Evolutionary conservation across 2,888 invertebrate species (phyloP).

Genomic region (Geophilus truncorum): DNA sequence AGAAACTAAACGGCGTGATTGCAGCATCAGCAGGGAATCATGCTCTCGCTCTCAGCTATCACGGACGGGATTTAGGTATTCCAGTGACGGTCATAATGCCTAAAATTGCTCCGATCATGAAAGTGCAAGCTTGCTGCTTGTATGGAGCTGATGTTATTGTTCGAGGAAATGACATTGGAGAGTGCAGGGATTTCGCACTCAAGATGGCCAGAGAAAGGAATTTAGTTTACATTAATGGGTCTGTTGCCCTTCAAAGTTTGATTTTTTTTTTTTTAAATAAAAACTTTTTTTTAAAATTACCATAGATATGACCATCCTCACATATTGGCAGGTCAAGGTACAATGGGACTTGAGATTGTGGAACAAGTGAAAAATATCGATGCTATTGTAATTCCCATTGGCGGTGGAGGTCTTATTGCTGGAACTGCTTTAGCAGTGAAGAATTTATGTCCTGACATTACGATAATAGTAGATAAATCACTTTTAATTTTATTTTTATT

Average conservation of each 20-base stretch:
- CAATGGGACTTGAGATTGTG: constrained; percentile 84
- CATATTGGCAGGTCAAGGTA: constrained; percentile 92
- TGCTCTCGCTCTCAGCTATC: constrained; percentile 76
- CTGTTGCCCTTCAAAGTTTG: constrained; percentile 42
- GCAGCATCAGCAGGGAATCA: constrained; percentile 94
- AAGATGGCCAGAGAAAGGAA: constrained; percentile 64
- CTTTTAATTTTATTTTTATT: too few species aligned
- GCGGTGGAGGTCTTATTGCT: constrained; percentile 89
- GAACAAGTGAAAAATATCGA: constrained; percentile 84
- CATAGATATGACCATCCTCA: constrained; percentile 87
- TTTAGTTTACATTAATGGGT: constrained; percentile 84
- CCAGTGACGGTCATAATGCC: constrained; percentile 92
- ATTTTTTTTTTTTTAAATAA: neutral
- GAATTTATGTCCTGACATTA: constrained; percentile 71
- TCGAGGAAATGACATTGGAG: constrained; percentile 74
- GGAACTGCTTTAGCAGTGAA: constrained; percentile 87
- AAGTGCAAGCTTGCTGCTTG: constrained; percentile 78
- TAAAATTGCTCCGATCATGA: constrained; percentile 89
- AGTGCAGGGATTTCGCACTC: constrained; percentile 76
- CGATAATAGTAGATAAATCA: constrained; percentile 69
- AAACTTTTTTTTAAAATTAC: constrained; percentile 32
- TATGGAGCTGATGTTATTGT: constrained; percentile 80
- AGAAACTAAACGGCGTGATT: constrained; percentile 72
- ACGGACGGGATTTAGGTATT: constrained; percentile 64
- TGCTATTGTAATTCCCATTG: constrained; percentile 85